These are phyloP conservation scores for Aethes cnicana DNA, from an alignment of 2,888 invertebrate genomes.

Conservation along the genomic window DNA sequence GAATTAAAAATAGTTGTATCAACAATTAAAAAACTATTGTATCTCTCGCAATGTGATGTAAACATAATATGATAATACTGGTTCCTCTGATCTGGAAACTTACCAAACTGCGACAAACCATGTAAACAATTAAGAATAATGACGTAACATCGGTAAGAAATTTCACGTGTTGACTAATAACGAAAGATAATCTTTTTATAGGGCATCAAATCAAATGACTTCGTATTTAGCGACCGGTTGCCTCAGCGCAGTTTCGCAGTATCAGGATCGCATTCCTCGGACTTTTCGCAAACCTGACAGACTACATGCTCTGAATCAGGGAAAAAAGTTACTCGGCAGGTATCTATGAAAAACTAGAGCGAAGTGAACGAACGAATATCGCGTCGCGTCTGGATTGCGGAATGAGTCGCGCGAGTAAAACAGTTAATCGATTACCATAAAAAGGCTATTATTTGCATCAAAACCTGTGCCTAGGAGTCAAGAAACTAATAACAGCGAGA, in stretches of 20 bases:
- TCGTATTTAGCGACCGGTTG: not conserved
- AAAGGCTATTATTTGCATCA: constrained; percentile 17
- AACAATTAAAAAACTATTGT: not conserved
- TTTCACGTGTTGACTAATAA: constrained; percentile 15
- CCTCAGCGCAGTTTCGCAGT: constrained; percentile 14
- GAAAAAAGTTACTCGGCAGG: not conserved
- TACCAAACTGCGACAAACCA: constrained; percentile 15
- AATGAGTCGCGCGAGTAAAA: constrained; percentile 4
- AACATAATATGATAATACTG: constrained; percentile 3
- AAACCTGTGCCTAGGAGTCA: constrained; percentile 23
- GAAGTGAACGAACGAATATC: constrained; percentile 6
- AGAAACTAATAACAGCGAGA: constrained; percentile 24
- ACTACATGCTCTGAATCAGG: not conserved
- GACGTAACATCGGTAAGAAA: constrained; percentile 20
- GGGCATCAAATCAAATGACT: constrained; percentile 3
- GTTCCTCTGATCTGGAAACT: constrained; percentile 14
- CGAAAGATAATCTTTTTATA: constrained; percentile 13
- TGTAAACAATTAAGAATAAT: constrained; percentile 10
- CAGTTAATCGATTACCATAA: constrained; percentile 27
- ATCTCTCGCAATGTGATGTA: constrained; percentile 10
- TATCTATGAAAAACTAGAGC: constrained; percentile 18
- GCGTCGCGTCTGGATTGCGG: too few species aligned
- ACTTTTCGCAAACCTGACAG: constrained; percentile 6
- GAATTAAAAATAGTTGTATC: too few species aligned
- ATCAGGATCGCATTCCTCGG: constrained; percentile 8